Percentiles rank a stretch among this genome's conserved stretches.
Conservation (phyloP, 2,797 vertebrate species). For the Chiroxiphia lanceolata region DNA sequence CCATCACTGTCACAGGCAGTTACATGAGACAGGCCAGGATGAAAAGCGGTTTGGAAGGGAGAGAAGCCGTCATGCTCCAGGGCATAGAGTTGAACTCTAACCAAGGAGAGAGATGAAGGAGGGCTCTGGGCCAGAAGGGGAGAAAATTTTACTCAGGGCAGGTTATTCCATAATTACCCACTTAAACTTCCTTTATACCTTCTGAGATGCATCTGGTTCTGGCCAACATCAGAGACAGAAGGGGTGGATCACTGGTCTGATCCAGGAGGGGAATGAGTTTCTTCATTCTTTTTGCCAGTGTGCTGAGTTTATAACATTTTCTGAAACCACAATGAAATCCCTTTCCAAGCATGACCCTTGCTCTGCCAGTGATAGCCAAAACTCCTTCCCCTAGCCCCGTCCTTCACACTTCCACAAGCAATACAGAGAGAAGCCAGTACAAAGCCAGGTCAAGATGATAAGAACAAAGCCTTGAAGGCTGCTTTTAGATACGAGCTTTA, state of each 20-base stretch:
- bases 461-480: constrained; percentile 60
- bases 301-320: constrained; percentile 18
- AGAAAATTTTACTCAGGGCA: constrained; percentile 26
- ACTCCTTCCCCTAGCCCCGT: constrained; percentile 47
- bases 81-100: constrained; percentile 50
- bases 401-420: constrained; percentile 61
- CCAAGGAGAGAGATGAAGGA: constrained; percentile 49
- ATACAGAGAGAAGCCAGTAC: constrained; percentile 34
- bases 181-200: constrained; percentile 41
- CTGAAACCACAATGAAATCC: constrained; percentile 29
- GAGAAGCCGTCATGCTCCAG: constrained; percentile 43
- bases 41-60: constrained; percentile 42
- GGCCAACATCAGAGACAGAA: constrained; percentile 49
- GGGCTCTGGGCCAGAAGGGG: constrained; percentile 29
- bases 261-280: constrained; percentile 17
- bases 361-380: constrained; percentile 59
- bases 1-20: constrained; percentile 56
- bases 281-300: constrained; percentile 19
- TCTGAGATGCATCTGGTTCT: constrained; percentile 39
- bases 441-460: constrained; percentile 64
- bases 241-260: constrained; percentile 7
- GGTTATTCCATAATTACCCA: constrained; percentile 50
- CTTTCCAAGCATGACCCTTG: constrained; percentile 48
- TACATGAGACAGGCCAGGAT: constrained; percentile 50
- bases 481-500: constrained; percentile 65